Percentiles rank a stretch among this genome's conserved stretches.
These are phyloP conservation scores for Lineus longissimus DNA, from an alignment of 1,140 invertebrate genomes.

Conservation along the genomic window DNA sequence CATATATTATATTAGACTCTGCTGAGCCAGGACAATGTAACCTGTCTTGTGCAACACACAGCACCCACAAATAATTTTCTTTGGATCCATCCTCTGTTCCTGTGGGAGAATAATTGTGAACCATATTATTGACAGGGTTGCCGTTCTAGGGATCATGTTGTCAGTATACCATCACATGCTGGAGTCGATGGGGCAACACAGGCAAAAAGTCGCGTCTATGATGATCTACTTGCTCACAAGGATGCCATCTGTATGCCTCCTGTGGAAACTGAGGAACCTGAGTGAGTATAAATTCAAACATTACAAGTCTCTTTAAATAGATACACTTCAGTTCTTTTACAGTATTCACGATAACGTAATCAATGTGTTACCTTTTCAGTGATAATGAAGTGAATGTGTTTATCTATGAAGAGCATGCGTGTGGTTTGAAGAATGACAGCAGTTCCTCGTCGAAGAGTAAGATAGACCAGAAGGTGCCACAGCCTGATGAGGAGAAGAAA, in stretches of 20 bases:
- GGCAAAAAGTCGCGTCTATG: conserved; percentile 32
- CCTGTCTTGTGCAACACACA: too few relatives aligned
- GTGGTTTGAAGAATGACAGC: conserved; percentile 29
- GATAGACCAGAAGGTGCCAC: too few relatives aligned
- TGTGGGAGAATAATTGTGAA: too few relatives aligned
- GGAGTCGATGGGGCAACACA: conserved; percentile 19
- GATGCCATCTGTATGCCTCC: conserved; percentile 45
- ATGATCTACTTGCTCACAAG: conserved; percentile 43
- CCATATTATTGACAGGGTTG: conserved; percentile 37
- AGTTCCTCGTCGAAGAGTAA: not conserved
- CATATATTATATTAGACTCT: too few relatives aligned
- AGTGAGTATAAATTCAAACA: too few relatives aligned
- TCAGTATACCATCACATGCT: conserved; percentile 25
- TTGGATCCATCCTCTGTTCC: too few relatives aligned
- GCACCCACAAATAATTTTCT: too few relatives aligned
- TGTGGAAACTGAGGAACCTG: conserved; percentile 35
- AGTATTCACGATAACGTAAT: too few relatives aligned
- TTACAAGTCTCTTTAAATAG: too few relatives aligned
- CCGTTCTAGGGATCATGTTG: conserved; percentile 45
- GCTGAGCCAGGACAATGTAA: too few relatives aligned
- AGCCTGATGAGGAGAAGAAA: too few relatives aligned
- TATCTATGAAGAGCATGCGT: conserved; percentile 41
- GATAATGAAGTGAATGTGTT: conserved; percentile 42
- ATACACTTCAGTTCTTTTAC: too few relatives aligned
- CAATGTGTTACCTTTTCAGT: conserved; percentile 22